Conservation (phyloP, 2,113 vertebrate genomes). For the Alces alces region DNA sequence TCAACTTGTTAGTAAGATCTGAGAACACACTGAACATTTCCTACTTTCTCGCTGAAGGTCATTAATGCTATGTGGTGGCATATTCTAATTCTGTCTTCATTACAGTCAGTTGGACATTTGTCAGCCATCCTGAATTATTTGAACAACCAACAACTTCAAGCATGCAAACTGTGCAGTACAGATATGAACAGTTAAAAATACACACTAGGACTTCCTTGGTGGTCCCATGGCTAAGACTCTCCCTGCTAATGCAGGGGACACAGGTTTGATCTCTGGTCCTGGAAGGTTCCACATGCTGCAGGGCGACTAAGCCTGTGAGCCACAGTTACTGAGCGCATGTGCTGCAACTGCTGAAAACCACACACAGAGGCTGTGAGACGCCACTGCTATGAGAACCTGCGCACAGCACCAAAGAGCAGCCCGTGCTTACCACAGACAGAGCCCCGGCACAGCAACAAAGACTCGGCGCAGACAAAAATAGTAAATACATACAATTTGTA, state of each 20-base stretch:
- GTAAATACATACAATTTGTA: too few species aligned
- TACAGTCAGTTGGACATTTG: not conserved
- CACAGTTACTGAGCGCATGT: not conserved
- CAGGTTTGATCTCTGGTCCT: not conserved
- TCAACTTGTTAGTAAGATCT: conserved; percentile 47
- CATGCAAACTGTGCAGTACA: not conserved
- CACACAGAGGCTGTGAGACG: not conserved
- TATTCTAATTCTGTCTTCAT: not conserved
- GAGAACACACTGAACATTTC: conserved; percentile 13
- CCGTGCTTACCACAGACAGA: not conserved
- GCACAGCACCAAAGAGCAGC: not conserved
- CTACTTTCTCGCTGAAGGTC: conserved; percentile 23
- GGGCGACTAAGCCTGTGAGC: not conserved
- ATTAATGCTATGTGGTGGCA: not conserved
- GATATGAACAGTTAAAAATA: not conserved
- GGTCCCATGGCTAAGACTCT: not conserved
- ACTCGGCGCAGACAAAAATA: not conserved
- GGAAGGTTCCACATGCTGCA: not conserved
- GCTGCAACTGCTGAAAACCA: not conserved
- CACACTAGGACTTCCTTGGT: not conserved
- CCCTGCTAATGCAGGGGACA: not conserved
- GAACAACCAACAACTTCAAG: not conserved
- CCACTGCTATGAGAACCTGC: not conserved
- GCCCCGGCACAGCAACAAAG: not conserved
- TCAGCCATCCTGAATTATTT: conserved; percentile 2